Conservation (phyloP, 2,797 vertebrate genomes). For the Jordanella pulchra region DNA sequence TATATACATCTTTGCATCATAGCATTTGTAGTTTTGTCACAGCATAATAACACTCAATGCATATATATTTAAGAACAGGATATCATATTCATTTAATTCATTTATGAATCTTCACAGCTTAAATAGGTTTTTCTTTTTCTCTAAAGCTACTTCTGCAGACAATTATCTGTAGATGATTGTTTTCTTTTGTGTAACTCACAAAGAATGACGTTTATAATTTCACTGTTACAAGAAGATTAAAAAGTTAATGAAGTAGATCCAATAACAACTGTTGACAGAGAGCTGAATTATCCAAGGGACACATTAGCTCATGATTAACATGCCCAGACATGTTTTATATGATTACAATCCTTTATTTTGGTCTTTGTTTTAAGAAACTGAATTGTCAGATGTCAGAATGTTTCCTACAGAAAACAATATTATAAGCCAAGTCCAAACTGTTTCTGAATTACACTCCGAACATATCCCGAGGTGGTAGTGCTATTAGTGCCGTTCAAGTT, state of each 20-base stretch:
- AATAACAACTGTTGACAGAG: neutral
- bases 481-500: neutral
- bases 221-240: neutral
- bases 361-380: neutral
- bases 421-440: neutral
- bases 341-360: neutral
- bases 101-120: neutral
- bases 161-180: neutral
- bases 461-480: neutral
- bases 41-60: neutral
- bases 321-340: neutral
- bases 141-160: neutral
- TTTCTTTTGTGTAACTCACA: neutral
- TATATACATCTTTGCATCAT: neutral
- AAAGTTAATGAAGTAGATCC: slow-evolving; percentile 1
- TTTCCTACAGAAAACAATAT: too few species aligned
- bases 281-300: slow-evolving; percentile 4
- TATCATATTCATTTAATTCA: neutral
- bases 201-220: neutral
- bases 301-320: neutral
- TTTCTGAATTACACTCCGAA: neutral
- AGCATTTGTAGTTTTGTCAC: neutral
- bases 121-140: neutral
- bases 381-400: too few species aligned
- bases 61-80: neutral